Evolutionary conservation across 1,140 invertebrate genomes (phyloP), one percentile per base, ranked within the genome.

Genomic region (Hermatobates lingyangjiaoensis): DNA sequence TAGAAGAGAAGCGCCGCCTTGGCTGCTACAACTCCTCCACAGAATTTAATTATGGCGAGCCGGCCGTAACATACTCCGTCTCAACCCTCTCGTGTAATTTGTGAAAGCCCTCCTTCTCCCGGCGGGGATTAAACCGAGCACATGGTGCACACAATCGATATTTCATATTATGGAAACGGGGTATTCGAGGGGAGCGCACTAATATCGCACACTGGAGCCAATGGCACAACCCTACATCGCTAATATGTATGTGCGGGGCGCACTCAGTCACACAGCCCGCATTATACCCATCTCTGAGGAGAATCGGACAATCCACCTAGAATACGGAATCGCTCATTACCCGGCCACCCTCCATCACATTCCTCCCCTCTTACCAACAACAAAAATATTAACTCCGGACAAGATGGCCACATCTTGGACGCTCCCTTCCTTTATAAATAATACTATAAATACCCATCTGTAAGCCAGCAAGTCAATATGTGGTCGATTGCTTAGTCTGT

Each of bases 141-240:
- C 53, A 54, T 54, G 53, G 49, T 54, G 51, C 51, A 34, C 49
- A 54, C 53, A 54, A 54, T 54, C 53, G 53, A 54, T 54, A 54
- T 51, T 50, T 54, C 49, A 54, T 54, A 54, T 54, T 54, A 54
- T 51, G 48, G 48, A 45, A 48, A 45, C 53, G 25, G 48, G 26
- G 53, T 50, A 54, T 47, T 25, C 12, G 26, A 46, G 18, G 10
- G 45, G 15, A 15, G 23, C 48, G 39, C 48, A 38, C 48, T 50
- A 50, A 50, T 50, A 50, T 50, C 48, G 18, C 12, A 28, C 15
- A 44, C 7, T 10, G 7, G 18, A 23, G 40, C 7, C 40, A 12
- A 5, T 23, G 7, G 40, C 7, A 48, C 12, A 20, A 15, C 21
- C 27, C n/a, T 47, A 53, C 48, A 53, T 53, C 48, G 52, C 52